phyloP scores from a whole-genome alignment of 2,113 vertebrate genomes.

The Taurulus bubalis region DNA sequence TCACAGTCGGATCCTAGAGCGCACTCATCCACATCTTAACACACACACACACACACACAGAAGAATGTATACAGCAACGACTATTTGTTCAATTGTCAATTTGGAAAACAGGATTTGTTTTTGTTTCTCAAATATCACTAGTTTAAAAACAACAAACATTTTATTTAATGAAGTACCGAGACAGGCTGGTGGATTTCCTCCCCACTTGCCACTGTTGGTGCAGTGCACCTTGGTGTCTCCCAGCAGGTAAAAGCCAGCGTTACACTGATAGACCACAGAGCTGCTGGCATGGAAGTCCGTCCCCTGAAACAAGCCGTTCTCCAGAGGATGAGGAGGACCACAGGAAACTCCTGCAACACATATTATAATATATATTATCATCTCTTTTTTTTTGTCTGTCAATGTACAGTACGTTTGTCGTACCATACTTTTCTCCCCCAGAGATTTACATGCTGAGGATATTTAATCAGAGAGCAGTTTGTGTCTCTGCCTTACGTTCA shows the following conservation, averaged over 20 bases:
- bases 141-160: neutral
- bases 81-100: neutral
- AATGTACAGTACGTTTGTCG: neutral
- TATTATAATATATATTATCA: neutral
- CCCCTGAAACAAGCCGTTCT: conserved; percentile 90
- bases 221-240: conserved; percentile 93
- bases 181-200: conserved; percentile 89
- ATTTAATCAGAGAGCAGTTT: neutral
- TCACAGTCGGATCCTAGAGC: conserved; percentile 94
- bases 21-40: conserved; percentile 94
- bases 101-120: neutral
- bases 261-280: conserved; percentile 92
- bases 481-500: conserved; percentile 87
- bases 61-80: neutral
- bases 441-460: neutral
- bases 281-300: conserved; percentile 90
- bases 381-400: neutral
- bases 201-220: conserved; percentile 92
- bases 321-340: conserved; percentile 88
- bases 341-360: conserved; percentile 89
- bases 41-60: conserved; percentile 7
- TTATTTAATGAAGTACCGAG: conserved; percentile 84
- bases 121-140: neutral
- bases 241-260: conserved; percentile 92
- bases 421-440: neutral